Percentiles rank a stretch among this genome's conserved stretches.
These are phyloP conservation scores for Drosophila mauritiana DNA, from an alignment of 1,140 invertebrate species.

Conservation along the genomic window DNA sequence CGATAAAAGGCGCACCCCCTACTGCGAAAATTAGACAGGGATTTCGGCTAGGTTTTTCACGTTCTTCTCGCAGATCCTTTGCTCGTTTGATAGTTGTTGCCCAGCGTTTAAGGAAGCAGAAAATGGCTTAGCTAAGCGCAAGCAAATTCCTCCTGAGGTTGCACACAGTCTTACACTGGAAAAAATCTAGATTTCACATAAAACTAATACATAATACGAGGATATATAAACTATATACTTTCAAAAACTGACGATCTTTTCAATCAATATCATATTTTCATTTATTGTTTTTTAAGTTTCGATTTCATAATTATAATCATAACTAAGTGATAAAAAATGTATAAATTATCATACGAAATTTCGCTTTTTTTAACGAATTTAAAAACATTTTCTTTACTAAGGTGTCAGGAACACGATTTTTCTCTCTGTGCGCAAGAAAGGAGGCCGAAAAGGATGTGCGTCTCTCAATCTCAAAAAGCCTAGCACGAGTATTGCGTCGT, in stretches of 20 bases:
- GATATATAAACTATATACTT: no score
- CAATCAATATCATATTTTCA: no score
- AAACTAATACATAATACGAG: no score
- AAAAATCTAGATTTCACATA: background rate
- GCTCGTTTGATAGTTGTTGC: background rate
- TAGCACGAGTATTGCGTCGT: constrained; percentile 70
- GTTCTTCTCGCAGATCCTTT: constrained; percentile 7
- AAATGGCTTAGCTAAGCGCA: constrained; percentile 18
- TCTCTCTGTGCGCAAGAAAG: constrained; percentile 52
- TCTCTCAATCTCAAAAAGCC: constrained; percentile 50
- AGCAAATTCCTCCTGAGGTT: constrained; percentile 17
- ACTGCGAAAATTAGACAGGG: constrained; percentile 34
- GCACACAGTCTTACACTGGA: constrained; percentile 11
- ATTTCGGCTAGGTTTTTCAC: constrained; percentile 23
- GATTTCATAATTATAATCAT: no score
- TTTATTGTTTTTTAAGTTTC: no score
- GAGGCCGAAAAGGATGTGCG: constrained; percentile 73
- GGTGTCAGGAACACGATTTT: background rate
- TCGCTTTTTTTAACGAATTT: no score
- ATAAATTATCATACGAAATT: no score
- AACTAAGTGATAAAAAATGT: no score
- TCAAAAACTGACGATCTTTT: no score
- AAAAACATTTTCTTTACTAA: background rate
- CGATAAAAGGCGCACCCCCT: constrained; percentile 23
- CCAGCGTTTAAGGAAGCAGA: background rate